Base-by-base conservation (phyloP, 2,888 invertebrate genomes). In the Cheilosia scutellata region DNA sequence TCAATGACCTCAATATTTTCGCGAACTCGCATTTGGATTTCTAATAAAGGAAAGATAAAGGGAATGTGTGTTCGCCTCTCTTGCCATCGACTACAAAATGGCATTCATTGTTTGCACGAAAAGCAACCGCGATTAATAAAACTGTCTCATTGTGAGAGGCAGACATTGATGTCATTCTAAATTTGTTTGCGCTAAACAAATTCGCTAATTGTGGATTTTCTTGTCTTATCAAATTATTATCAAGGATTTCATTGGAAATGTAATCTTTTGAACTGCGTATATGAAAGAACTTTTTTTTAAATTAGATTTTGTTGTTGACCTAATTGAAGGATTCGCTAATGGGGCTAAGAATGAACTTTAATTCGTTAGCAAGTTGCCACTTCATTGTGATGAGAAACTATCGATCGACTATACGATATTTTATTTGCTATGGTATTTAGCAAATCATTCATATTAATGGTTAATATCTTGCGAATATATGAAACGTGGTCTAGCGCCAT, bases 171-270 rank as follows among this genome's bases (percentile, higher is more conserved):
- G 29, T 65, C 47, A 49, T 49, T 65, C 49, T 33, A 25, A 47
- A 44, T 37, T 40, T 42, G 27, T n/a, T 60, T 27, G 11, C 40
- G 47, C n/a, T 37, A 49, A 65, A 75, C 16, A 29, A 53, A 70
- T 37, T 51, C 62, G 44, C 11, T 20, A 13, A 70, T 42, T 79
- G 57, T 9, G 9, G 37, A 62, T 55, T 53, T 62, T 62, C 37
- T 60, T 80, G 80, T 68, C 68, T 80, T 75, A 80, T 80, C 80
- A 74, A 44, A 47, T 40, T 70, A n/a, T 70, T 70, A 33, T 57
- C 47, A 58, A 47, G 25, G 25, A 47, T 42, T 63, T 58, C 40
- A n/a, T 71, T 63, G 37, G 37, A 37, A 37, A 11, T 37, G 0
- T 37, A 37, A 37, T 37, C 37, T 37, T 37, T 37, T 37, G 4